phyloP scores from a whole-genome alignment of 1,140 invertebrate species.

The Drosophila nebulosa region DNA sequence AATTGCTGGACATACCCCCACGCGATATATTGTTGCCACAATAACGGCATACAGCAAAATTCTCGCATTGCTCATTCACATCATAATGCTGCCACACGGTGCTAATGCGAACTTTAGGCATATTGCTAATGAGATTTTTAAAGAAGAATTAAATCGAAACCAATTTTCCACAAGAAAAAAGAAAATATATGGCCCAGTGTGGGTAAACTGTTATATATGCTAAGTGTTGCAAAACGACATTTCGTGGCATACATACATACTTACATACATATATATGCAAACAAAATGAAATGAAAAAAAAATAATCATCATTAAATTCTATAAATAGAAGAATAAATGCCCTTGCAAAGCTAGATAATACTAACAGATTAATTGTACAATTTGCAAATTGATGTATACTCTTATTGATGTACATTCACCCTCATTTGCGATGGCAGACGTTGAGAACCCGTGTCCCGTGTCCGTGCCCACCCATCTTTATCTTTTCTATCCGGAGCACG shows the following conservation, averaged over 20 bases:
- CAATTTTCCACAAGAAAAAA: slow-evolving; percentile 48
- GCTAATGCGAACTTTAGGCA: slow-evolving; percentile 67
- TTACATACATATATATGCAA: neutral
- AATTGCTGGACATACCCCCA: slow-evolving; percentile 68
- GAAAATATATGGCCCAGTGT: slow-evolving; percentile 39
- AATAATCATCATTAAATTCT: neutral
- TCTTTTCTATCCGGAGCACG: slow-evolving; percentile 32
- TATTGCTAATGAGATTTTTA: slow-evolving; percentile 56
- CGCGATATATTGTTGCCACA: slow-evolving; percentile 73
- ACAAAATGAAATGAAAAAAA: slow-evolving; percentile 1
- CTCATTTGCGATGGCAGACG: slow-evolving; percentile 23
- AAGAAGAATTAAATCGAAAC: slow-evolving; percentile 45
- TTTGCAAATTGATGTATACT: neutral
- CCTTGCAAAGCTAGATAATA: neutral
- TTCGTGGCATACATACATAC: slow-evolving; percentile 2
- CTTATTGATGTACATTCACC: neutral
- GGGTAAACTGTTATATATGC: neutral
- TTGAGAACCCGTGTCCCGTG: slow-evolving; percentile 20
- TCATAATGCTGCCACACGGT: slow-evolving; percentile 70
- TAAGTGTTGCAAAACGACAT: slow-evolving; percentile 24
- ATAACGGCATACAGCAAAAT: slow-evolving; percentile 67
- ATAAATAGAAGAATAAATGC: neutral
- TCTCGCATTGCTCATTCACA: slow-evolving; percentile 66
- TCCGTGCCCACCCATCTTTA: slow-evolving; percentile 3
- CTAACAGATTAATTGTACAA: neutral